A percentile compares a stretch with the other conserved stretches of the same genome.
These are phyloP conservation scores for Manis crassicaudata DNA, from an alignment of 2,797 vertebrate genomes.

Conservation along the genomic window DNA sequence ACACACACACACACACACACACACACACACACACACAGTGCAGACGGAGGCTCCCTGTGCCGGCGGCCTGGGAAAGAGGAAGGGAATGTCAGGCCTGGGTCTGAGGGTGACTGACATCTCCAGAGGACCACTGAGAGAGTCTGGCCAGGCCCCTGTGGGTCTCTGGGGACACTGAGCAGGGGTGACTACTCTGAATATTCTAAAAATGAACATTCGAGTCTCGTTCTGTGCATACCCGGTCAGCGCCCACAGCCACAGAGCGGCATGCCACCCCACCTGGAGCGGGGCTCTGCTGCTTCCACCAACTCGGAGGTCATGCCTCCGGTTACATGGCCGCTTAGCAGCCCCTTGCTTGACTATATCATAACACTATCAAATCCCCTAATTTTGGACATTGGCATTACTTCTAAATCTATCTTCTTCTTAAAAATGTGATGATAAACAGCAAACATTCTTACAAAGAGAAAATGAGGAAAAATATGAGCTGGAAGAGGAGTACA, in stretches of 20 bases:
- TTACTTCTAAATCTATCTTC: background rate
- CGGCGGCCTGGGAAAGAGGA: accelerated
- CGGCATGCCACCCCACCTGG: background rate
- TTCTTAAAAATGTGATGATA: background rate
- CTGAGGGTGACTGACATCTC: background rate
- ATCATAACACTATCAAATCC: accelerated
- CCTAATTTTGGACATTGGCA: background rate
- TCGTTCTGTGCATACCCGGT: background rate
- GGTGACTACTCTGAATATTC: background rate
- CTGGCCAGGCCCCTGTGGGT: background rate
- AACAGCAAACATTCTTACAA: no score
- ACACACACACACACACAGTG: no score
- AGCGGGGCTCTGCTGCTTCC: background rate
- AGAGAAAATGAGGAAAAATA: background rate
- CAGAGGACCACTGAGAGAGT: background rate
- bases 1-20: no score
- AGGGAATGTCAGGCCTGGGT: background rate
- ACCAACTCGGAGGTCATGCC: accelerated
- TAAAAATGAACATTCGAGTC: background rate
- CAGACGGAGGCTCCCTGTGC: no score
- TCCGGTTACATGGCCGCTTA: accelerated
- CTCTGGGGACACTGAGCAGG: background rate
- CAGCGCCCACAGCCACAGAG: background rate
- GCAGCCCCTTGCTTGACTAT: accelerated
- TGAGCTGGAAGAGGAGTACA: background rate